Conservation (phyloP, 2,797 vertebrate species). For the Coracias cyanogaster region DNA sequence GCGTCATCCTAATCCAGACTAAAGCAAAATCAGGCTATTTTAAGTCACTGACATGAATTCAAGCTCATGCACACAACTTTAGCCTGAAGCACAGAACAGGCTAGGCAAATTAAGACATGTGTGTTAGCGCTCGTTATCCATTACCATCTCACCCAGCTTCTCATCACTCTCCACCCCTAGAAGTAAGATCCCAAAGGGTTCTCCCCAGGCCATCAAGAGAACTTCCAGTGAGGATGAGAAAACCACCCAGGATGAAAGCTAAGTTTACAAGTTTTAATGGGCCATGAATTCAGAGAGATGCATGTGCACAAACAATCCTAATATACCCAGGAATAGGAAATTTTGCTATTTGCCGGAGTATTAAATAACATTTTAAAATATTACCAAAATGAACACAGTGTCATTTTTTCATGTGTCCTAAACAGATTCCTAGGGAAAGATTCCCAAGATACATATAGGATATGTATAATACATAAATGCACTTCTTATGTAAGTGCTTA, state of each 20-base stretch:
- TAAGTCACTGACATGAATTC: not conserved
- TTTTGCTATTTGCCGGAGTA: not conserved
- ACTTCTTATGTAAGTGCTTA: not conserved
- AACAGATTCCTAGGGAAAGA: not conserved
- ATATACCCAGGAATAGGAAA: not conserved
- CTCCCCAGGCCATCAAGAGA: not conserved
- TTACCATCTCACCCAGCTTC: not conserved
- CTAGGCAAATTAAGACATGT: not conserved
- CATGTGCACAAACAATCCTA: not conserved
- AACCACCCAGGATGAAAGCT: not conserved
- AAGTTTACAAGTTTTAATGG: not conserved
- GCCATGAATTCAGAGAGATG: not conserved
- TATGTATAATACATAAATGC: not conserved
- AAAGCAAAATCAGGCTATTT: not conserved
- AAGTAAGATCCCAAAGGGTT: not conserved
- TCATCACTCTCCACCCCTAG: not conserved
- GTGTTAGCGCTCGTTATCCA: not conserved
- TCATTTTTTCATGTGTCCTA: not conserved
- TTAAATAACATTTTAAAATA: not conserved
- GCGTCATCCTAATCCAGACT: not conserved
- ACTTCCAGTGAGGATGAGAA: not conserved
- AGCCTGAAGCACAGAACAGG: not conserved
- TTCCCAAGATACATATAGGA: not conserved
- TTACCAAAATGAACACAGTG: not conserved
- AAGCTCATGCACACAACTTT: not conserved